Base-by-base conservation (phyloP, 2,113 vertebrate genomes). In the Thalassoma bifasciatum region DNA sequence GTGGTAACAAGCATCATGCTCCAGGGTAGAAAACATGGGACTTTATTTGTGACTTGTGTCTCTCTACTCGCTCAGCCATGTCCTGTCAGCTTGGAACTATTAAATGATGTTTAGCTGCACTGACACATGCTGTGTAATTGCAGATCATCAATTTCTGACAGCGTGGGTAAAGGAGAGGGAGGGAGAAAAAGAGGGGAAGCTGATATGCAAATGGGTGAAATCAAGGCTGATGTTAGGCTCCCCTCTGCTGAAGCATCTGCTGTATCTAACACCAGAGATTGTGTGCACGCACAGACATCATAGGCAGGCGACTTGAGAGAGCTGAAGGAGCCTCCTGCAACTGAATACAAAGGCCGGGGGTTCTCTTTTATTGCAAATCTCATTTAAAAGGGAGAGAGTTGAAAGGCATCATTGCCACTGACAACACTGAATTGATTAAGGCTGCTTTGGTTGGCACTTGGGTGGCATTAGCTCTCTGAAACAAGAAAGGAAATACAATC, bases 121-220 rank as follows among this genome's bases (percentile, higher is more conserved):
- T 70, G 88, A 88, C 85, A 83, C 87, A 86, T 77, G 87, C 90
- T 86, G 83, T 77, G 87, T 88, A 86, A 88, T 89, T 87, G 83
- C 81, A 73, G 69, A 87, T 85, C 87, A 88, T 89, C 77, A 87
- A 73, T 89, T 85, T 88, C 68, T 83, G 86, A 88, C 82, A 73
- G 85, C 53, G 24, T 65, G 81, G 69, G 77, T 51, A 53, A 67
- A 77, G 40, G 22, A 14, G 30, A 14, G 19, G 36, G 66, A 22
- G 51, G 61, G 57, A n/a, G 73, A 38, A 40, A 37, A 46, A 5
- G 52, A 9, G 38, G 44, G 79, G 61, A 11, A 0, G 71, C 36
- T 80, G 57, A 76, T 67, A 42, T 83, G 76, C 79, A 86, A 83
- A 90, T 86, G 64, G 66, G 2, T 19, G 38, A 69, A 72, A 81